Base-by-base conservation (phyloP, 2,888 invertebrate species). In the Agonum fuliginosum region DNA sequence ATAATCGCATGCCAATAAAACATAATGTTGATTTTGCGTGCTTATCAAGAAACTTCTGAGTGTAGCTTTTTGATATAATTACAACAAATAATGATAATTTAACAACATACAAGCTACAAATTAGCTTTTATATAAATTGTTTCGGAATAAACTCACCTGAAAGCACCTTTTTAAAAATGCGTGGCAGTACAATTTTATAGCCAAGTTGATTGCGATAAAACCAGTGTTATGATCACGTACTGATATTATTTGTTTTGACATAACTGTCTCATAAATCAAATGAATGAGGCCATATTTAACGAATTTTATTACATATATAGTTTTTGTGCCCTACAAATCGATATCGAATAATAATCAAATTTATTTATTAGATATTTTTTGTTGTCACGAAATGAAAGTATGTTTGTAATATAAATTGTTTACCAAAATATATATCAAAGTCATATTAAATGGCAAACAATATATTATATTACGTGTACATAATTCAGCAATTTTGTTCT, bases 271-370 rank as follows among this genome's bases (percentile, higher is more conserved):
- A 12, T 37, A 37, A 37, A 37, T 37, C 37, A 37, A 37, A 37
- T 37, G 12, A 37, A 37, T 37, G 37, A 37, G 2, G 37, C 37
- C 37, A 0, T 10, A n/a, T 37, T 37, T n/a, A 30, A 37, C 37
- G 37, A 37, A 37, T 37, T 37, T 37, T 37, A 37, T 37, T 37
- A n/a, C n/a, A n/a, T n/a, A n/a, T n/a, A 37, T 37, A 37, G 37
- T 37, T 37, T n/a, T 37, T n/a, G 37, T 37, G 37, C 10, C 10
- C 10, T n/a, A 37, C 37, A 37, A 37, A 8, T 12, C 8, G 37
- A n/a, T 37, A 37, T 37, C 12, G 37, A 37, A 37, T 37, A n/a
- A 10, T n/a, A 37, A 37, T 37, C 37, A 37, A 37, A 37, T 37
- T 37, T 37, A 37, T 37, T 37, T 37, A 37, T 37, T 37, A 12